Base-by-base conservation (phyloP, 2,113 vertebrate species). In the Tylochromis polylepis region DNA sequence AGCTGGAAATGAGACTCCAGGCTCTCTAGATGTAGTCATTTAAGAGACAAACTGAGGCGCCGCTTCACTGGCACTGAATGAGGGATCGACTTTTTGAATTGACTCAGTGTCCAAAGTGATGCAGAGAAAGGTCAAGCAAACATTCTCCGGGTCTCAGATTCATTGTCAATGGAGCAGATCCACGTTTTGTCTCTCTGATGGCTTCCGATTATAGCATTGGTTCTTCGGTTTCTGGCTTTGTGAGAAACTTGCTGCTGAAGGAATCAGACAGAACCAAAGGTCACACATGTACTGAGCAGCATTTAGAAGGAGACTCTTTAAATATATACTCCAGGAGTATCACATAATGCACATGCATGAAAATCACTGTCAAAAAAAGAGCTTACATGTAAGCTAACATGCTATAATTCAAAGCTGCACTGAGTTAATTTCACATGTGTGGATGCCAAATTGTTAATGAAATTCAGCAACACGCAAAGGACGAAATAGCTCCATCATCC, bases 401-500 rank as follows among this genome's bases (percentile, higher is more conserved):
- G 38, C 65, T 55, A 5, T 65, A 65, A 72, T 24, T 7, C 60
- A 78, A 91, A 87, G 85, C 84, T 57, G 15, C 75, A 57, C 41
- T 0, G 65, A 77, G 86, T 87, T 88, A 75, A 70, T 79, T 92
- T 79, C 87, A 89, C 90, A 89, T 87, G 86, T 90, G 91, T 43
- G 53, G 60, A 85, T 75, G 81, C 16, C 16, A 85, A 88, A 78
- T 79, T 46, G 85, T 87, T 95, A 95, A 96, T 96, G 95, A 94
- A 93, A 96, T 96, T 96, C 95, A 96, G 90, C 88, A 84, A 88
- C 95, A 96, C 93, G 94, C 81, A 94, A 90, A 78, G 56, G 65
- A 75, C 94, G 85, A 94, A 95, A 93, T 87, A 88, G 91, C 90
- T 87, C 92, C 90, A 86, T 91, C 93, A 91, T 94, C 89, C 90